Percentiles rank a stretch among this genome's conserved stretches.
These are phyloP conservation scores for Brachionus paranguensis DNA, from an alignment of 1,140 invertebrate genomes.

Conservation along the genomic window DNA sequence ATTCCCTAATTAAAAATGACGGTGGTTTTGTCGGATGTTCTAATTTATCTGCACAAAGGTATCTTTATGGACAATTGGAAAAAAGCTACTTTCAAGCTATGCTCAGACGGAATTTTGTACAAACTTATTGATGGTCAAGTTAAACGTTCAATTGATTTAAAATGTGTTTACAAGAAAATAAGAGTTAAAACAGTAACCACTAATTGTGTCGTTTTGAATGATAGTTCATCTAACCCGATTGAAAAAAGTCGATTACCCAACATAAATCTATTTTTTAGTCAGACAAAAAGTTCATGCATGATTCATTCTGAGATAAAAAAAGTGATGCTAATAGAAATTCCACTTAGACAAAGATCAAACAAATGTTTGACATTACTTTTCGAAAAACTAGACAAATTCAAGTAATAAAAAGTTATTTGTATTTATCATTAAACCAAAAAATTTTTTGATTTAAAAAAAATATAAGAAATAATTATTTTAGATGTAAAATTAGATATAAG, in stretches of 20 bases:
- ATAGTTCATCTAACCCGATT: neutral
- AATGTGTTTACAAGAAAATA: neutral
- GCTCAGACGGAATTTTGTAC: neutral
- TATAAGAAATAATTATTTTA: neutral
- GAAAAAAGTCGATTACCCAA: neutral
- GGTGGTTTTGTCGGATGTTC: neutral
- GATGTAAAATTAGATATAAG: too few species aligned
- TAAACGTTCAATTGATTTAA: conserved; percentile 16
- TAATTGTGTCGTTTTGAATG: neutral
- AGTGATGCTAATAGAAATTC: neutral
- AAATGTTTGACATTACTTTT: neutral
- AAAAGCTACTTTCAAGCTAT: conserved; percentile 1
- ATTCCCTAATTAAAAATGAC: neutral
- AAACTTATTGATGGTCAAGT: neutral
- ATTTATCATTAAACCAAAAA: neutral
- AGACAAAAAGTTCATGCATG: neutral
- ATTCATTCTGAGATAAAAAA: neutral
- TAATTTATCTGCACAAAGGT: neutral
- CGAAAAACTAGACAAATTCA: neutral
- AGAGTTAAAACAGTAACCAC: neutral
- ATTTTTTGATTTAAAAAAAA: neutral
- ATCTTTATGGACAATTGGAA: conserved; percentile 24
- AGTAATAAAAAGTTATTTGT: neutral
- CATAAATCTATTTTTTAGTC: neutral
- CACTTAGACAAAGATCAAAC: neutral